Conservation (phyloP, 2,797 vertebrate species). For the Danio tinwini region DNA sequence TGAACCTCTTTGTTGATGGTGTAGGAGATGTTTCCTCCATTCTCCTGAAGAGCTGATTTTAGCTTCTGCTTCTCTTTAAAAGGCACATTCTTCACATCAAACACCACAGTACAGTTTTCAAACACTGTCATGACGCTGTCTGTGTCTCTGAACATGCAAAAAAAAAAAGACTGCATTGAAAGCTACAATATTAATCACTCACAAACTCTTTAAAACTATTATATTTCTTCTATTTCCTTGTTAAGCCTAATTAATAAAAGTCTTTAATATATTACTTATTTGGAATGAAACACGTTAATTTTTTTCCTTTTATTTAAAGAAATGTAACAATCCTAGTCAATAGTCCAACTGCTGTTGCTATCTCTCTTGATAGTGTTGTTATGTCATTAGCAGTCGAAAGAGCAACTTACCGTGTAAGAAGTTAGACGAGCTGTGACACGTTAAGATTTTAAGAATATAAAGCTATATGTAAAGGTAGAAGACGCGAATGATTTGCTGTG, state of each 20-base stretch:
- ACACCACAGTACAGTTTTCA: slow-evolving; percentile 73
- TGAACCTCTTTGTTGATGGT: slow-evolving; percentile 80
- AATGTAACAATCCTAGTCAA: no score
- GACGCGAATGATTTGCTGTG: no score
- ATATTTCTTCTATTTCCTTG: neutral
- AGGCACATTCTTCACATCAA: slow-evolving; percentile 79
- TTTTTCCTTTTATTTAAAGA: no score
- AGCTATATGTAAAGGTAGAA: neutral
- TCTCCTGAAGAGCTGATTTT: slow-evolving; percentile 72
- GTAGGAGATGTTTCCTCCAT: slow-evolving; percentile 78
- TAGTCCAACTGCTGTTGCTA: neutral
- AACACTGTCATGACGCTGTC: slow-evolving; percentile 75
- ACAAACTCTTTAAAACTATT: neutral
- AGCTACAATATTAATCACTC: neutral
- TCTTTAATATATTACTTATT: no score
- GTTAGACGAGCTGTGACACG: neutral
- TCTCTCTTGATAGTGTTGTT: neutral
- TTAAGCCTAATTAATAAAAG: no score
- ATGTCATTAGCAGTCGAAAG: neutral
- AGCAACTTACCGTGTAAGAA: neutral
- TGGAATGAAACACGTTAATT: no score
- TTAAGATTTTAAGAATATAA: neutral
- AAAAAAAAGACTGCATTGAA: neutral
- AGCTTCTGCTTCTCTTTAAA: slow-evolving; percentile 79
- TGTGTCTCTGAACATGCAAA: neutral